These are phyloP conservation scores for Alces alces DNA, from an alignment of 2,113 vertebrate species.

Conservation along the genomic window DNA sequence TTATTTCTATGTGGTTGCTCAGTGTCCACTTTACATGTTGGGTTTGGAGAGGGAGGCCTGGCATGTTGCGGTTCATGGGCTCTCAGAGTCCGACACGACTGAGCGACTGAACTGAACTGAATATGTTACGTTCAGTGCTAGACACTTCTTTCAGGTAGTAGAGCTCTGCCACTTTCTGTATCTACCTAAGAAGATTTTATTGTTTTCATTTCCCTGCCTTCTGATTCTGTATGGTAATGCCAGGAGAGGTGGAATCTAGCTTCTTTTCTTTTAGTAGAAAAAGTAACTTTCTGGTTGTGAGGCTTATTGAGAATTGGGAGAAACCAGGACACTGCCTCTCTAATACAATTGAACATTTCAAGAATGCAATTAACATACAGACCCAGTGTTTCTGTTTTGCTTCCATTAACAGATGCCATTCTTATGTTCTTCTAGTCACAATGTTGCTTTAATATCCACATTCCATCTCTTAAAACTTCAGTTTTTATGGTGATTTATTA, in stretches of 20 bases:
- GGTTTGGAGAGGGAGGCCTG: too few species aligned
- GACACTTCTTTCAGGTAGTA: not conserved
- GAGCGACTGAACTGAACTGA: too few species aligned
- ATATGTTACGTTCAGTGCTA: not conserved
- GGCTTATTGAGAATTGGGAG: not conserved
- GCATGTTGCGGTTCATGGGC: too few species aligned
- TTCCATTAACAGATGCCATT: not conserved
- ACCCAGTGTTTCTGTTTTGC: not conserved
- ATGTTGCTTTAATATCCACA: not conserved
- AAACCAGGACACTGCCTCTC: not conserved
- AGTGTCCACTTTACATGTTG: not conserved
- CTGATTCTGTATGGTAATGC: not conserved
- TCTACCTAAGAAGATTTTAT: not conserved
- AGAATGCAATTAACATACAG: not conserved
- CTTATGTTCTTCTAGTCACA: not conserved
- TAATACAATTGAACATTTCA: not conserved
- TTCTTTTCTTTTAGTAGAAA: not conserved
- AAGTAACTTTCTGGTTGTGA: not conserved
- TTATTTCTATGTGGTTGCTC: not conserved
- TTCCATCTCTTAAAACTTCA: not conserved
- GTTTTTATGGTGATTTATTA: not conserved
- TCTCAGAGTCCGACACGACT: too few species aligned
- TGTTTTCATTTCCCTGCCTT: not conserved
- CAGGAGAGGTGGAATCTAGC: not conserved
- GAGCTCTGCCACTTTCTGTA: not conserved